Base-by-base conservation (phyloP, 2,888 invertebrate genomes). In the Cantharis rustica region DNA sequence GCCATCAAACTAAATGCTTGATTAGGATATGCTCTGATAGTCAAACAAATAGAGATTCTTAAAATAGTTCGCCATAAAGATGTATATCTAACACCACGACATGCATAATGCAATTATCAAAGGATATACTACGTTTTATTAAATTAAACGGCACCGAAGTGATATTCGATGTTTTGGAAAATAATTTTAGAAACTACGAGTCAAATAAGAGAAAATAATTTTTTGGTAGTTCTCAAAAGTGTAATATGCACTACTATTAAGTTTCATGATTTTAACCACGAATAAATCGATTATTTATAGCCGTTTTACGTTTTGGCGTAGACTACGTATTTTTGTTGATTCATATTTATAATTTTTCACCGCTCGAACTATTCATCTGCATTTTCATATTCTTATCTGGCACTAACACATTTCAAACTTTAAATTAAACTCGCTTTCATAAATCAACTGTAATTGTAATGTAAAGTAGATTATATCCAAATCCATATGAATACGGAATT, bases 1-100 rank as follows among this genome's bases (percentile, higher is more conserved):
- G 71, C 64, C 64, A 64, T 72, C 71, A 66, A 66, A 64, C 13
- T 16, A 20, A 66, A 23, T 20, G 23, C 64, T 66, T 66, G 64
- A 66, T 66, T 66, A 23, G 20, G 13, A 66, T 20, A 66, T 20
- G 17, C 64, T 20, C 23, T 66, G 63, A 23, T 23, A 20, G 64
- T 23, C n/a, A 47, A 47, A 47, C 47, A 47, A 47, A 47, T n/a
- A 47, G 47, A 5, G 23, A 66, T 20, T 23, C 20, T 66, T 66
- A n/a, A 66, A 66, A 66, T 66, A 66, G 20, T 20, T 66, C 5
- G n/a, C n/a, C n/a, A 47, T 47, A n/a, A 3, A 47, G 7, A n/a
- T 47, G 7, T 13, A 31, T 31, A 31, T 31, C 31, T 4, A 31
- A 13, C 31, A 31, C 11, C 31, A 0, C 4, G 13, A 13, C 13